Conservation (phyloP, 1,140 invertebrate species). For the Frieseomelitta varia region DNA sequence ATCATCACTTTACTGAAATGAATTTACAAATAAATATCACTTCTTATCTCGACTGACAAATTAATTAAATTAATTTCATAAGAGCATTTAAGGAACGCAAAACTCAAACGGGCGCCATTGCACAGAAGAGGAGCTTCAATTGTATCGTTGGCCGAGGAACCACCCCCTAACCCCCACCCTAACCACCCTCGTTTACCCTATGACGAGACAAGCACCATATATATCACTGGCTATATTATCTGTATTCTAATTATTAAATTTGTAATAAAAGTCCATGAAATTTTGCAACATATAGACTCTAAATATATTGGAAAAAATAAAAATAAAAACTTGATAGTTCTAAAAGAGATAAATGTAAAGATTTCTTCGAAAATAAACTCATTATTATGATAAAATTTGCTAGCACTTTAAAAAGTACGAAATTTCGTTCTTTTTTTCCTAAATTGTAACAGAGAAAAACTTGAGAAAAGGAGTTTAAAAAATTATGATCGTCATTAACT, state of each 20-base stretch:
- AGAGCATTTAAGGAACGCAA: slow-evolving; percentile 21
- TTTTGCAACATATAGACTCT: not conserved
- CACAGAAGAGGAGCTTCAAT: slow-evolving; percentile 42
- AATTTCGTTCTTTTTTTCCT: not conserved
- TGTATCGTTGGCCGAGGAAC: slow-evolving; percentile 52
- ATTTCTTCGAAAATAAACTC: not conserved
- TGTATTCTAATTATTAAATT: not conserved
- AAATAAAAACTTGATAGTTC: not conserved
- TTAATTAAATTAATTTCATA: slow-evolving; percentile 31
- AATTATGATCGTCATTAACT: not conserved
- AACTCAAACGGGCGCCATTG: slow-evolving; percentile 55
- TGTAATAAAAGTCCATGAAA: not conserved
- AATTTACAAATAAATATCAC: not conserved
- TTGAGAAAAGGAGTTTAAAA: not conserved
- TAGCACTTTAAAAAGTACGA: not conserved
- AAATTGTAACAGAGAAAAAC: not conserved
- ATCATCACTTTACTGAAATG: not conserved
- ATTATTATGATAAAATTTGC: not conserved
- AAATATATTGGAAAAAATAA: not conserved
- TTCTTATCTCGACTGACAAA: not conserved
- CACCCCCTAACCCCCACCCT: slow-evolving; percentile 61
- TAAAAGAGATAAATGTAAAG: not conserved
- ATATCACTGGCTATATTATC: slow-evolving; percentile 1
- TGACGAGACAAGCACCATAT: slow-evolving; percentile 28
- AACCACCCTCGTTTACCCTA: slow-evolving; percentile 33